Conservation (phyloP, 1,140 invertebrate species). For the Drosophila busckii region DNA sequence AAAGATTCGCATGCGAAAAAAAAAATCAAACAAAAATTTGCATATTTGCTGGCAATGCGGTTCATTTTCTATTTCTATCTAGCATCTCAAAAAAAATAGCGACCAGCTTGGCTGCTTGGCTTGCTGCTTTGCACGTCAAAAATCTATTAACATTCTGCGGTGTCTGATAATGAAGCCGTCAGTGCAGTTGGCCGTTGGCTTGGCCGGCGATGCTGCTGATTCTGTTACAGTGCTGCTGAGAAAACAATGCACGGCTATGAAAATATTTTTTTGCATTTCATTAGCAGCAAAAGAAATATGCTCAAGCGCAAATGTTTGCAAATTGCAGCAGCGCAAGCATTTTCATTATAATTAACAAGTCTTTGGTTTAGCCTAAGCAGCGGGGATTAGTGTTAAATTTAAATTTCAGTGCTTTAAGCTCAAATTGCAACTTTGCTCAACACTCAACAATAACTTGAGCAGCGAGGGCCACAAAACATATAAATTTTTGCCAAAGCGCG, state of each 20-base stretch:
- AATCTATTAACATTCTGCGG: conserved; percentile 65
- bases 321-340: conserved; percentile 51
- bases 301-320: conserved; percentile 54
- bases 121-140: conserved; percentile 19
- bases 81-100: no score
- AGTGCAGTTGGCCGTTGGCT: background rate
- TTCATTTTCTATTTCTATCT: conserved; percentile 14
- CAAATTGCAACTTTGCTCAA: no score
- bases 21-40: conserved; percentile 37
- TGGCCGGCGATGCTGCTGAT: background rate
- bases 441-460: no score
- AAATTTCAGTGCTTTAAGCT: no score
- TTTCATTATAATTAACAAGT: conserved; percentile 53
- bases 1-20: background rate
- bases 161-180: conserved; percentile 48
- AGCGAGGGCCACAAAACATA: conserved; percentile 4
- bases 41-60: conserved; percentile 42
- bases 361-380: conserved; percentile 8
- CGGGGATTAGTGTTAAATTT: no score
- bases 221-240: background rate
- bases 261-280: conserved; percentile 56
- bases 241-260: conserved; percentile 9
- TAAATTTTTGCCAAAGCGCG: conserved; percentile 11
- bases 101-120: no score
- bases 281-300: conserved; percentile 31